These are phyloP conservation scores for Uloborus diversus DNA, from an alignment of 1,140 invertebrate species.

Conservation along the genomic window DNA sequence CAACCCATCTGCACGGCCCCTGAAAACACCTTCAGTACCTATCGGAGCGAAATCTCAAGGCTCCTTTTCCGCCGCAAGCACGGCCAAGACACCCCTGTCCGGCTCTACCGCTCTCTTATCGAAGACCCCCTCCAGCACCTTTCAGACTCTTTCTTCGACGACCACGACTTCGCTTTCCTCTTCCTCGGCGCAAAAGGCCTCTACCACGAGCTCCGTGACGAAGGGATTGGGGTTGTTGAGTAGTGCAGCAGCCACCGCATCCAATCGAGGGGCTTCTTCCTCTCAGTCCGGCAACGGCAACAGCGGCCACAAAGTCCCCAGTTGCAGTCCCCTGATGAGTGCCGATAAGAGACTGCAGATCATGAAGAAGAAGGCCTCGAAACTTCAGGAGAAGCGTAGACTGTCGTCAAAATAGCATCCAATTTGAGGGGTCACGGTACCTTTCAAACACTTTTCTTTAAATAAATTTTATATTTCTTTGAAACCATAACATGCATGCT, in stretches of 20 bases:
- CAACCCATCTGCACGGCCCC: not conserved
- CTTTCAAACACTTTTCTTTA: too few species aligned
- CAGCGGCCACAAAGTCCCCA: conserved; percentile 53
- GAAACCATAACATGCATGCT: too few species aligned
- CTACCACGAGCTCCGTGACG: not conserved
- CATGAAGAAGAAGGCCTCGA: conserved; percentile 83
- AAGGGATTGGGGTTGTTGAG: conserved; percentile 37
- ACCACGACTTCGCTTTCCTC: not conserved
- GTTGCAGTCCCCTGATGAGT: conserved; percentile 69
- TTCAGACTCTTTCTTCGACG: not conserved
- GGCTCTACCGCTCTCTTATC: not conserved
- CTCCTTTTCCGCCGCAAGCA: conserved; percentile 50
- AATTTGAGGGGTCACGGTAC: too few species aligned
- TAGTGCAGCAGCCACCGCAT: conserved; percentile 1
- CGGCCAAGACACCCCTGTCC: not conserved
- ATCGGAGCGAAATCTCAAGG: too few species aligned
- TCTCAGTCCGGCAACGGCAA: conserved; percentile 14
- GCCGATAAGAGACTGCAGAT: conserved; percentile 82
- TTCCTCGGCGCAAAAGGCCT: not conserved
- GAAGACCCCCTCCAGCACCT: not conserved
- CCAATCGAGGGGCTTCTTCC: conserved; percentile 12
- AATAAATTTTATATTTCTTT: too few species aligned
- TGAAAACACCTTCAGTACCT: conserved; percentile 59
- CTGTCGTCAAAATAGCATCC: conserved; percentile 47
- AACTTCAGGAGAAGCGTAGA: conserved; percentile 69